phyloP scores from a whole-genome alignment of 1,140 invertebrate genomes.

The Ephestia elutella region DNA sequence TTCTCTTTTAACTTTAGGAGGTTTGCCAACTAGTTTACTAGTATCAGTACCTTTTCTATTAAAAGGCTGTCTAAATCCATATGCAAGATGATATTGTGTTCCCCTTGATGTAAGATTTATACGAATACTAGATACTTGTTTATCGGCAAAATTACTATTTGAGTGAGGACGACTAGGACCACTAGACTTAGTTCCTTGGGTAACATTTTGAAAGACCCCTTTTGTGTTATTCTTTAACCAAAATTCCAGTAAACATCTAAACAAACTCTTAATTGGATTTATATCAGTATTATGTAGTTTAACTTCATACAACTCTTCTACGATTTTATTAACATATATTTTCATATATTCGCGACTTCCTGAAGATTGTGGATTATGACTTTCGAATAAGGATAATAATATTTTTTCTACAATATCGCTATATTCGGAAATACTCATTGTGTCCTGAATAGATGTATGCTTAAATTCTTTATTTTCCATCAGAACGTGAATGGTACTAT shows the following conservation, averaged over 20 bases:
- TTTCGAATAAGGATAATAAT: conserved; percentile 37
- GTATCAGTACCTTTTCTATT: neutral
- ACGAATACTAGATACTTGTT: conserved; percentile 36
- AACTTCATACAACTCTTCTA: conserved; percentile 46
- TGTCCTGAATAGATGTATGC: conserved; percentile 30
- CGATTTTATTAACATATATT: conserved; percentile 36
- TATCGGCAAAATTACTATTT: conserved; percentile 43
- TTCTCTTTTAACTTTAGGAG: neutral
- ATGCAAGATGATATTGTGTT: conserved; percentile 39
- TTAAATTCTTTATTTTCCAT: conserved; percentile 14
- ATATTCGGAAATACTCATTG: conserved; percentile 31
- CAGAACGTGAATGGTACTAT: conserved; percentile 8
- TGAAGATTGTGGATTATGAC: conserved; percentile 17
- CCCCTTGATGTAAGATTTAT: conserved; percentile 30
- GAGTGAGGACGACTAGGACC: conserved; percentile 40
- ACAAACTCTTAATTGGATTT: conserved; percentile 46
- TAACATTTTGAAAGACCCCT: conserved; percentile 27
- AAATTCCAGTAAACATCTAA: conserved; percentile 52
- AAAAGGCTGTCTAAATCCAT: neutral
- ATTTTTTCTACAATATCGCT: conserved; percentile 48
- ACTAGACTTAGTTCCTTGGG: conserved; percentile 34
- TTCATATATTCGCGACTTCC: conserved; percentile 21
- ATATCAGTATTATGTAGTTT: conserved; percentile 27
- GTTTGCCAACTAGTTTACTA: neutral
- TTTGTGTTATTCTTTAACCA: conserved; percentile 42